These are phyloP conservation scores for Balaeniceps rex DNA, from an alignment of 2,113 vertebrate genomes.

Conservation along the genomic window DNA sequence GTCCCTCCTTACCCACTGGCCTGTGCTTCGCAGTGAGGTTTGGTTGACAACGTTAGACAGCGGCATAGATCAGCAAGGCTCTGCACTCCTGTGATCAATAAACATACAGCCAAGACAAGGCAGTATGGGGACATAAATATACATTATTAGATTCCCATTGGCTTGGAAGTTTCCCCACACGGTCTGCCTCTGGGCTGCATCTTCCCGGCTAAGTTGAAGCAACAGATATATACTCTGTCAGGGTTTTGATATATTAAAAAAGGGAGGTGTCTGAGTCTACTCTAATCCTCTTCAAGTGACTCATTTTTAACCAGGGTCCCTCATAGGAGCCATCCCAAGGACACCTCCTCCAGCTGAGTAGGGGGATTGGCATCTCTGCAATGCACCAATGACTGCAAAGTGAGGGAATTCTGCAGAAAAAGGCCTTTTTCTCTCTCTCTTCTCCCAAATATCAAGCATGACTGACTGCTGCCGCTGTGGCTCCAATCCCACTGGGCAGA, in stretches of 20 bases:
- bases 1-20: neutral
- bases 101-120: neutral
- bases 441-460: neutral
- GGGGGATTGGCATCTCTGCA: neutral
- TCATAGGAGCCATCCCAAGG: neutral
- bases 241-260: neutral
- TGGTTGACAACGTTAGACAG: neutral
- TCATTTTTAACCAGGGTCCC: constrained; percentile 21
- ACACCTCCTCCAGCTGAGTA: neutral
- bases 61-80: neutral
- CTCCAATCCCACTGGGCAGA: neutral
- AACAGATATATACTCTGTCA: neutral
- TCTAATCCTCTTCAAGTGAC: neutral
- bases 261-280: neutral
- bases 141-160: neutral
- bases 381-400: neutral
- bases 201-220: neutral
- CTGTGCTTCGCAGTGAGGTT: neutral
- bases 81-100: neutral
- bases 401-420: neutral
- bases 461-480: neutral
- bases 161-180: neutral
- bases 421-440: neutral
- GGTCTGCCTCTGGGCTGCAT: neutral
- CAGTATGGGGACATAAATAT: neutral